A percentile compares a stretch with the other conserved stretches of the same genome.
These are phyloP conservation scores for Dipodomys spectabilis DNA, from an alignment of 2,113 vertebrate genomes.

Conservation along the genomic window DNA sequence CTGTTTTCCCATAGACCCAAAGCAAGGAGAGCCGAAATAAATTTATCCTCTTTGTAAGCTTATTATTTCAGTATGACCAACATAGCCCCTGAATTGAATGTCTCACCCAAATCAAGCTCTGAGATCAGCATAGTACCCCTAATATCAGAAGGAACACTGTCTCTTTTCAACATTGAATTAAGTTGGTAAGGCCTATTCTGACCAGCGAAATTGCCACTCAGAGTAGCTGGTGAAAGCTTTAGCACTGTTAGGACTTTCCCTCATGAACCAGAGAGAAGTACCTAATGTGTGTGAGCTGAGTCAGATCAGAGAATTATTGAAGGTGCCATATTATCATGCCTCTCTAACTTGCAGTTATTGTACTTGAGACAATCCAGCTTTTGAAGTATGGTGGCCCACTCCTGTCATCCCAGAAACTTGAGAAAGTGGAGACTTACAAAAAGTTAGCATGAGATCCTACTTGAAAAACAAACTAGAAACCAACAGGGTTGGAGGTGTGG, in stretches of 20 bases:
- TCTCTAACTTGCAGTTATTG: constrained; percentile 95
- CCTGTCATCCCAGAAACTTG: too few species aligned
- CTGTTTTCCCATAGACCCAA: neutral
- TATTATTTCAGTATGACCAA: neutral
- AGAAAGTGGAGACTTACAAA: too few species aligned
- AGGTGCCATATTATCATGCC: constrained; percentile 82
- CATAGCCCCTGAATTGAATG: constrained; percentile 90
- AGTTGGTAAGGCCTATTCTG: constrained; percentile 92
- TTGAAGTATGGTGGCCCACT: too few species aligned
- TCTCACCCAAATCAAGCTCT: constrained; percentile 90
- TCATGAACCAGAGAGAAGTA: constrained; percentile 90
- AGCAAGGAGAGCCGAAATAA: neutral
- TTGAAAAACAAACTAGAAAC: too few species aligned
- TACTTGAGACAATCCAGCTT: constrained; percentile 94
- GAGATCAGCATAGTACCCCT: constrained; percentile 89
- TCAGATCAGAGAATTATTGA: too few species aligned
- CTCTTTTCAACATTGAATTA: constrained; percentile 96
- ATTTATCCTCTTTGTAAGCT: neutral
- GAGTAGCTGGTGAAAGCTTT: constrained; percentile 95
- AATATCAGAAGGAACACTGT: constrained; percentile 95
- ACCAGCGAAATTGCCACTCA: constrained; percentile 87
- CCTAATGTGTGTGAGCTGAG: constrained; percentile 96
- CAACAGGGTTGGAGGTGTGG: too few species aligned
- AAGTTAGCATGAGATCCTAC: too few species aligned
- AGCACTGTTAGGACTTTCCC: constrained; percentile 92